These are phyloP conservation scores for Brienomyrus brachyistius DNA, from an alignment of 2,113 vertebrate genomes.

Conservation along the genomic window DNA sequence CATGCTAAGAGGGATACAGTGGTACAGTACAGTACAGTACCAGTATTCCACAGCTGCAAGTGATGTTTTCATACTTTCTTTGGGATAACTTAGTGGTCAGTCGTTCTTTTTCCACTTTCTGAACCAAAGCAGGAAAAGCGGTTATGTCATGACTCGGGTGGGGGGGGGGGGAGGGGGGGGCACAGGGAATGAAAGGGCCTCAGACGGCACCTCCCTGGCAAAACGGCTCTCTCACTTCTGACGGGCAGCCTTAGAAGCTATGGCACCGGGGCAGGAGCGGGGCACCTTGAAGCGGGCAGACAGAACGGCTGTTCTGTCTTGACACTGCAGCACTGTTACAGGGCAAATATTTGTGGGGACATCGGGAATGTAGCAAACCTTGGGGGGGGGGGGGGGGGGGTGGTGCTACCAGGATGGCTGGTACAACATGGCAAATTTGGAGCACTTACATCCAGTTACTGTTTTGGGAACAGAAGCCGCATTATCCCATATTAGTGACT, in stretches of 20 bases:
- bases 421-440: not conserved
- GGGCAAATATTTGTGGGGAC: conserved; percentile 24
- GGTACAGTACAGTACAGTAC: not conserved
- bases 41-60: not conserved
- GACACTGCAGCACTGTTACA: conserved; percentile 26
- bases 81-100: not conserved
- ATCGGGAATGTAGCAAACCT: not conserved
- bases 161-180: not conserved
- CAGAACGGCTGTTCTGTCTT: conserved; percentile 13
- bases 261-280: not conserved
- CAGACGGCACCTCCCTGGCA: not conserved
- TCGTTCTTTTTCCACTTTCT: not conserved
- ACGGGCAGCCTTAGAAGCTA: not conserved
- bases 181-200: not conserved
- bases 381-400: not conserved
- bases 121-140: not conserved
- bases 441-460: not conserved
- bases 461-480: not conserved
- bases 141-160: conserved; percentile 11
- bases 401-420: not conserved
- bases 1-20: not conserved
- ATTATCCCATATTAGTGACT: not conserved
- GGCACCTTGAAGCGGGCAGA: not conserved
- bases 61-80: not conserved
- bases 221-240: not conserved